A percentile compares a stretch with the other conserved stretches of the same genome.
phyloP scores from a whole-genome alignment of 2,113 vertebrate genomes.

The Amazona guildingii region DNA sequence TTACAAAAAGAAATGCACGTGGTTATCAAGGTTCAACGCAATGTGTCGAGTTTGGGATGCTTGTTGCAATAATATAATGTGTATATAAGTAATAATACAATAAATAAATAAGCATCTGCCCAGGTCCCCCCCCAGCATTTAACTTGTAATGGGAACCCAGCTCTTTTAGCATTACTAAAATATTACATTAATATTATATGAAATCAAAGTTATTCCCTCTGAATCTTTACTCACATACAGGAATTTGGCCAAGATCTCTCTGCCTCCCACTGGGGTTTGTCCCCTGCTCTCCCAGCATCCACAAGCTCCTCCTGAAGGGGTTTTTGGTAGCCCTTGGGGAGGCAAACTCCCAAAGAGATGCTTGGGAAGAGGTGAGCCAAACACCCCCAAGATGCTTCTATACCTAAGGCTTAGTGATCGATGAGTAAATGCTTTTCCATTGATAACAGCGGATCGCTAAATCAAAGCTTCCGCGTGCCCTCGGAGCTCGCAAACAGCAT shows the following conservation, averaged over 20 bases:
- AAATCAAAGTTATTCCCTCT: background rate
- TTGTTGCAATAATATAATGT: background rate
- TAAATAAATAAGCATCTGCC: background rate
- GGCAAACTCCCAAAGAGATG: accelerated
- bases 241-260: background rate
- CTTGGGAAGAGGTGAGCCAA: accelerated
- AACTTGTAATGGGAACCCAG: background rate
- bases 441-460: conserved; percentile 42
- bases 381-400: background rate
- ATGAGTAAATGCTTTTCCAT: conserved; percentile 56
- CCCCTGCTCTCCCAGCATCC: background rate
- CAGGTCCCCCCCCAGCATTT: background rate
- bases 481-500: conserved; percentile 58
- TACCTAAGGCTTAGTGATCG: background rate
- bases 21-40: background rate
- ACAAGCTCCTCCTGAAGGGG: background rate
- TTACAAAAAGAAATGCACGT: accelerated
- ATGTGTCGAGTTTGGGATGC: accelerated
- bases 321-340: background rate
- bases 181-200: no score
- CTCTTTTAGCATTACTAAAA: background rate
- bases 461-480: conserved; percentile 49
- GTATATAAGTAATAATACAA: background rate
- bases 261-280: background rate
- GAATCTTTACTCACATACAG: background rate